Conservation (phyloP, 2,113 vertebrate species). For the Gymnogyps californianus region DNA sequence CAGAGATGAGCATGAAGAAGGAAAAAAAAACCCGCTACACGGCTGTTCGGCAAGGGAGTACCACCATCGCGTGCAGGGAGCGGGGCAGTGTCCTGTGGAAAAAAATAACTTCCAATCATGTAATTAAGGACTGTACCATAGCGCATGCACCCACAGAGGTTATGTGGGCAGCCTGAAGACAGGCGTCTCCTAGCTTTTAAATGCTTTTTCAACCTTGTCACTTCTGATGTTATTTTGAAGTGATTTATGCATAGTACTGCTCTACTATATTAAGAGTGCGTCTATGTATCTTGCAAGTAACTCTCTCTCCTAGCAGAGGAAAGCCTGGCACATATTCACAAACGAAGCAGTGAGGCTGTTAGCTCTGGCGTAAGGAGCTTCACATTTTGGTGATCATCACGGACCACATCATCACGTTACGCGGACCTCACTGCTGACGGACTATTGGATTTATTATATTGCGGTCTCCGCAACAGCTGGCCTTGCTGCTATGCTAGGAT, state of each 20-base stretch:
- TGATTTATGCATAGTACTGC: neutral
- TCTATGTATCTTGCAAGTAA: accelerated
- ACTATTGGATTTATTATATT: accelerated
- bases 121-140: neutral
- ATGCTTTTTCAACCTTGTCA: neutral
- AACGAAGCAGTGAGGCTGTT: neutral
- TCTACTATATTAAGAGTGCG: accelerated
- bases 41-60: neutral
- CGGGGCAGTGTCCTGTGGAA: accelerated
- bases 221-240: neutral
- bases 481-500: accelerated
- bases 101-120: neutral
- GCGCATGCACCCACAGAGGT: neutral
- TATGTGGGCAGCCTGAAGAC: neutral
- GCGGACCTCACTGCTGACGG: neutral
- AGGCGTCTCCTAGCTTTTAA: neutral
- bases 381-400: neutral
- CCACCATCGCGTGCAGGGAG: accelerated
- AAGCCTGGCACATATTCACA: neutral
- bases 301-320: neutral
- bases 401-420: accelerated
- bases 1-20: neutral
- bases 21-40: accelerated
- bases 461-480: neutral
- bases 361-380: neutral